A percentile compares a stretch with the other conserved stretches of the same genome.
Conservation (phyloP, 2,888 invertebrate genomes). For the Aelia acuminata region DNA sequence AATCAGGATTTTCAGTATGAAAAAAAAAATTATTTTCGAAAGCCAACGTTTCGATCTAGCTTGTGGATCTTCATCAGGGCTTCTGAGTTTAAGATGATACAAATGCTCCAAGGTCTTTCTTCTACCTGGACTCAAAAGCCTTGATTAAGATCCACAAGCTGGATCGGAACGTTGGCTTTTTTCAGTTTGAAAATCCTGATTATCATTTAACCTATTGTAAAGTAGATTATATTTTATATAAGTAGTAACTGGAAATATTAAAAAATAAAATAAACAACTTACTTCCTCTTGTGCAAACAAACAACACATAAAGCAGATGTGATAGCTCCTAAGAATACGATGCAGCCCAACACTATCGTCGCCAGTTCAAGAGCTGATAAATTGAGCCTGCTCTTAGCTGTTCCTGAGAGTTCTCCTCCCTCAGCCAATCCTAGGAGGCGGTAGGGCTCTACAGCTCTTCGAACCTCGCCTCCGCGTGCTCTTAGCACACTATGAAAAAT, state of each 20-base stretch:
- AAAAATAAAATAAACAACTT: slow-evolving; percentile 59
- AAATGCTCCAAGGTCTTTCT: too few relatives aligned
- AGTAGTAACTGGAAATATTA: slow-evolving; percentile 42
- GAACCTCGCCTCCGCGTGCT: slow-evolving; percentile 75
- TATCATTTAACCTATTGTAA: too few relatives aligned
- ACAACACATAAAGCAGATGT: slow-evolving; percentile 84
- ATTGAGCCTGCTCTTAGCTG: slow-evolving; percentile 58
- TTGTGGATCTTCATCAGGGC: too few relatives aligned
- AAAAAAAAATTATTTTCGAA: too few relatives aligned
- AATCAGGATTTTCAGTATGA: too few relatives aligned
- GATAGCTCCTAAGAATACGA: slow-evolving; percentile 86
- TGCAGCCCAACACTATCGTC: slow-evolving; percentile 83
- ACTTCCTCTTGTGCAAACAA: slow-evolving; percentile 66
- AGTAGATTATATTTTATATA: too few relatives aligned
- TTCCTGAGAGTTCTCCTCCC: slow-evolving; percentile 57
- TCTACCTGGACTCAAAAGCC: too few relatives aligned
- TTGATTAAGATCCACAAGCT: too few relatives aligned
- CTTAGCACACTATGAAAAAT: slow-evolving; percentile 74
- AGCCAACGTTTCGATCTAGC: too few relatives aligned
- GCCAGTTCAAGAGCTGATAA: slow-evolving; percentile 84
- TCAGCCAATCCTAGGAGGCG: slow-evolving; percentile 73
- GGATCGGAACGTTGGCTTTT: too few relatives aligned
- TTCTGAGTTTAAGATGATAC: too few relatives aligned
- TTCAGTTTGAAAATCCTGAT: too few relatives aligned
- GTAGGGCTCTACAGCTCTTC: slow-evolving; percentile 77